Conservation (phyloP, 2,888 invertebrate species). For the Mythimna lalbum region DNA sequence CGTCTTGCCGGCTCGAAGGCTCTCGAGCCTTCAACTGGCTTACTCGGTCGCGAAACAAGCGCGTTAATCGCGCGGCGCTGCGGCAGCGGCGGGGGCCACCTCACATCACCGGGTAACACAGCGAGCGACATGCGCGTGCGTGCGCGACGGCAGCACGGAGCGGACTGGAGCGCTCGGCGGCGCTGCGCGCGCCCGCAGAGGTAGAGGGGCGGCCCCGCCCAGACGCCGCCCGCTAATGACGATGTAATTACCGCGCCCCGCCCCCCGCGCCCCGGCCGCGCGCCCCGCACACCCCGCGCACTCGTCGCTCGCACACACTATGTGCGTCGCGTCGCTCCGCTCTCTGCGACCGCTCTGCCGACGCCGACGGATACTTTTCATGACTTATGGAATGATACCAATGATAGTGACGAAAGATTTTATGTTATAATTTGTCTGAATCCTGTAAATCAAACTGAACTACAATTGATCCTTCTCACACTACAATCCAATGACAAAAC, state of each 20-base stretch:
- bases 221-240: conserved; percentile 82
- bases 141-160: conserved; percentile 90
- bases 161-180: conserved; percentile 84
- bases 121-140: conserved; percentile 92
- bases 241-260: conserved; percentile 81
- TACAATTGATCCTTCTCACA: neutral
- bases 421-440: neutral
- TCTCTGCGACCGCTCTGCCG: conserved; percentile 47
- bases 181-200: conserved; percentile 82
- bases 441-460: conserved; percentile 1
- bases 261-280: conserved; percentile 65
- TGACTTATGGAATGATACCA: conserved; percentile 29
- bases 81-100: conserved; percentile 90
- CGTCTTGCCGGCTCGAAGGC: conserved; percentile 92
- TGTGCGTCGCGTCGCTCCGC: conserved; percentile 63
- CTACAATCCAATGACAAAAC: neutral
- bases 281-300: conserved; percentile 57
- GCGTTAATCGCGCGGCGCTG: conserved; percentile 87
- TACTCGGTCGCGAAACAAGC: conserved; percentile 86
- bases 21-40: conserved; percentile 89
- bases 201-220: conserved; percentile 84
- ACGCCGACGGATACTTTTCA: conserved; percentile 54
- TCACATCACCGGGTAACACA: conserved; percentile 87
- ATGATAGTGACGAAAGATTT: neutral
- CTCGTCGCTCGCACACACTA: conserved; percentile 37